Evolutionary conservation across 35 echinoderm and acorn worm species (phyloP), one percentile per base, ranked within the genome.

Genomic region (Antedon bifida): DNA sequence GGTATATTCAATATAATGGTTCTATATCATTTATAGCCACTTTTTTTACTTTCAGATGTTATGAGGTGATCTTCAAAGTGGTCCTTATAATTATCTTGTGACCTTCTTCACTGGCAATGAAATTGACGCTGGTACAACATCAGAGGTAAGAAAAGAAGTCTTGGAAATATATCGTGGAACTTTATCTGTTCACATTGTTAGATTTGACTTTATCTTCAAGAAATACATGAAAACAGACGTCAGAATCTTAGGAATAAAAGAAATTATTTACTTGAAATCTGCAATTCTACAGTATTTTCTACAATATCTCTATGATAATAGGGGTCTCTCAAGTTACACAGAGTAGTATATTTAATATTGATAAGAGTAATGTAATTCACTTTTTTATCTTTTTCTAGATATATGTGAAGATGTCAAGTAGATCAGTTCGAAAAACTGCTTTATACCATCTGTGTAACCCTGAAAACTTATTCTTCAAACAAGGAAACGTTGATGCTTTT

Each of bases 21-120:
- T n/a, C n/a, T 42, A 42, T 4, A 4, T 7, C 38, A 42, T 42
- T 14, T 7, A 4, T 7, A 42, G 14, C 38, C 38, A 42, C 14
- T 42, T 42, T 42, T 42, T 42, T 42, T n/a, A n/a, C n/a, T 32
- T 35, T 34, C 26, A 78, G 31, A 35, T 78, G 76, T 32, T 78
- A n/a, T n/a, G n/a, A 31, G 76, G 34, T 33, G 34, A 77, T 35
- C 76, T 35, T 35, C 76, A 32, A 31, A 32, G 10, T 12, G 34
- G 33, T 38, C n/a, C n/a, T 13, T 80, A 80, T 35, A 34, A 36
- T 34, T 80, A 80, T 39, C 8, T 36, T 0, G 3, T 80, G n/a
- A 80, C 78, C 16, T 10, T 80, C 3, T 80, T 80, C 34, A 80
- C 78, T 80, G 78, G 78, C 39, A 80, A 36, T 34, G 33, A 80